Evolutionary conservation across 2,797 vertebrate species (phyloP).

Genomic region (Urophycis tenuis): DNA sequence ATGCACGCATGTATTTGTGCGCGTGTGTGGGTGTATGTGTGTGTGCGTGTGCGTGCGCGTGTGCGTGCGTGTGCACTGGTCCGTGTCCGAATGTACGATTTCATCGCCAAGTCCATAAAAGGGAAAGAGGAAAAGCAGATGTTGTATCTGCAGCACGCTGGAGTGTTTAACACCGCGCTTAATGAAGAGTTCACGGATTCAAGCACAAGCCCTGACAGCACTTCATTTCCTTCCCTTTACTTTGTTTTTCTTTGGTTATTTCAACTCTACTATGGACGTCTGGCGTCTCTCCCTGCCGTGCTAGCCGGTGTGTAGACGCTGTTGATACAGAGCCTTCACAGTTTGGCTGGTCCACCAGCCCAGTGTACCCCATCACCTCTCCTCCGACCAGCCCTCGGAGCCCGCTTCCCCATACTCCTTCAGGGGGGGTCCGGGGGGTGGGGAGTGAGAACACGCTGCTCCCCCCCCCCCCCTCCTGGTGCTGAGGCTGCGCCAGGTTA

Average conservation of each 20-base stretch:
- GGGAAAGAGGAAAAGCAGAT: constrained; percentile 18
- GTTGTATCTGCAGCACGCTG: constrained; percentile 6
- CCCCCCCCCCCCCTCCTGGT: too few species aligned
- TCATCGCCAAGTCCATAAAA: constrained; percentile 28
- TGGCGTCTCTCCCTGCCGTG: constrained; percentile 2
- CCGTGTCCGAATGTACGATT: background rate
- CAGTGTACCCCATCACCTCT: background rate
- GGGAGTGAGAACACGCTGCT: background rate
- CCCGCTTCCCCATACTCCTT: background rate
- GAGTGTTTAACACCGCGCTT: constrained; percentile 4
- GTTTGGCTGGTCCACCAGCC: background rate
- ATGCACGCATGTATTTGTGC: too few species aligned
- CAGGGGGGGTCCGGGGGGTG: background rate
- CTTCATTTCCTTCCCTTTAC: constrained; percentile 8
- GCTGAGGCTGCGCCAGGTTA: background rate
- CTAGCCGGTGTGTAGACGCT: background rate
- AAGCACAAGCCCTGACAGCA: background rate
- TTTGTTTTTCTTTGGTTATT: background rate
- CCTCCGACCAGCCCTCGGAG: background rate
- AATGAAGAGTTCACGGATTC: constrained; percentile 13
- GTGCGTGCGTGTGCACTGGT: background rate
- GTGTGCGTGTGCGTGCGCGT: too few species aligned
- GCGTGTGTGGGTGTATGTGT: too few species aligned
- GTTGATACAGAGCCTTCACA: constrained; percentile 4
- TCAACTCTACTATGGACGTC: constrained; percentile 6